These are phyloP conservation scores for Pyrochroa serraticornis DNA, from an alignment of 2,888 invertebrate species.

Conservation along the genomic window DNA sequence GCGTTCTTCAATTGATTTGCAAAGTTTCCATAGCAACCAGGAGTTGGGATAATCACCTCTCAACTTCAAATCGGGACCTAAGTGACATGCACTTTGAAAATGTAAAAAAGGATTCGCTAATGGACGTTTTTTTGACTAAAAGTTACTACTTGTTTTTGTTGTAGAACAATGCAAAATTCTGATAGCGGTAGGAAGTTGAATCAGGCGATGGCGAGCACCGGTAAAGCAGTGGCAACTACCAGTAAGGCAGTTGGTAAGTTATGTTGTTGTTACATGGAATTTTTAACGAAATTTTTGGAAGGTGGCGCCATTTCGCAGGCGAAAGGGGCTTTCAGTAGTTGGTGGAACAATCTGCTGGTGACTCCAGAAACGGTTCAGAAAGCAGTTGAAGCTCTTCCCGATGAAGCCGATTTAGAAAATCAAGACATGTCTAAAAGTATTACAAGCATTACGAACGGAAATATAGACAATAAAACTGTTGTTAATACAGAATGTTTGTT, in stretches of 20 bases:
- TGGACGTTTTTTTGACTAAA: slow-evolving; percentile 4
- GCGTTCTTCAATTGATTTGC: no score
- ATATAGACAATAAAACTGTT: slow-evolving; percentile 29
- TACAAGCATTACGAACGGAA: slow-evolving; percentile 36
- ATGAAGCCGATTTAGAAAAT: slow-evolving; percentile 30
- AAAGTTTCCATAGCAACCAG: no score
- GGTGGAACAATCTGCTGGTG: slow-evolving; percentile 79
- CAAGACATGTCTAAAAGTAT: slow-evolving; percentile 39
- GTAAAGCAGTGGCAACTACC: slow-evolving; percentile 84
- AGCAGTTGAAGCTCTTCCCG: slow-evolving; percentile 39
- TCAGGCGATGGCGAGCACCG: slow-evolving; percentile 90
- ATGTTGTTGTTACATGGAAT: neutral
- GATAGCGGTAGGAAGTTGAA: slow-evolving; percentile 93
- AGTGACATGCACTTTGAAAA: no score
- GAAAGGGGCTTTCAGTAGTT: slow-evolving; percentile 82
- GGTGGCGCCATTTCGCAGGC: slow-evolving; percentile 89
- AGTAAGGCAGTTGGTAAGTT: slow-evolving; percentile 72
- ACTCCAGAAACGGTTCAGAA: slow-evolving; percentile 56
- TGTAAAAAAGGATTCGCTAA: no score
- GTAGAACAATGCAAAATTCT: slow-evolving; percentile 91
- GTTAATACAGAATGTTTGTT: slow-evolving; percentile 21
- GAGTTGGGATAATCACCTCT: no score
- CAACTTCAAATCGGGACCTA: no score
- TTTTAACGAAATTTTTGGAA: slow-evolving; percentile 37
- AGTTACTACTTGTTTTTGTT: slow-evolving; percentile 45